A percentile compares a stretch with the other conserved stretches of the same genome.
Evolutionary conservation across 2,797 vertebrate species (phyloP).

Genomic region (Crenichthys baileyi): DNA sequence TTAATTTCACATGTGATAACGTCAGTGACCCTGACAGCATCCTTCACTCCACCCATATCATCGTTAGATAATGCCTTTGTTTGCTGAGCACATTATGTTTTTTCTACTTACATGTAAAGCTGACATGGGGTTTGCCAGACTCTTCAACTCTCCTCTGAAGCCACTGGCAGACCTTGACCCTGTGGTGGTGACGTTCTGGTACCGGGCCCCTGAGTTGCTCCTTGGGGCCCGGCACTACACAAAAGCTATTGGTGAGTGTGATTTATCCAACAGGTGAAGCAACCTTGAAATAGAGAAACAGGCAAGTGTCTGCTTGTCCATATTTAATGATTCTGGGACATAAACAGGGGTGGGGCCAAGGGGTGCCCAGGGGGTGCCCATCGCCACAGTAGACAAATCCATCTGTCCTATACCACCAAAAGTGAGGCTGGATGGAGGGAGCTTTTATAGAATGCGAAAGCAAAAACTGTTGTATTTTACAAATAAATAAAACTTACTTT

Average conservation of each 20-base stretch:
- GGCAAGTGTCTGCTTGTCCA: neutral
- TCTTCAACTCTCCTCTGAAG: slow-evolving; percentile 99
- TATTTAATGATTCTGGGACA: neutral
- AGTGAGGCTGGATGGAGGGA: no score
- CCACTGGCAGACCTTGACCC: slow-evolving; percentile 99
- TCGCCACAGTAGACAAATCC: neutral
- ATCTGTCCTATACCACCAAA: no score
- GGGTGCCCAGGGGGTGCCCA: neutral
- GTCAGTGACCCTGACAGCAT: slow-evolving; percentile 7
- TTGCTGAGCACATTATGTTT: slow-evolving; percentile 3
- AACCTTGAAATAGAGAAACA: neutral
- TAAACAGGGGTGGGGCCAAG: neutral
- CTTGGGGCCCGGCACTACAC: slow-evolving; percentile 97
- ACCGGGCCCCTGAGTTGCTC: slow-evolving; percentile 96
- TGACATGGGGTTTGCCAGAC: slow-evolving; percentile 98
- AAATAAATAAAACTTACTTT: no score
- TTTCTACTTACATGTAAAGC: slow-evolving; percentile 72
- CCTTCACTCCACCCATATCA: slow-evolving; percentile 11
- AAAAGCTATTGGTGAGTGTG: slow-evolving; percentile 94
- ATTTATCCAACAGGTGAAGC: neutral
- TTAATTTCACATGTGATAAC: neutral
- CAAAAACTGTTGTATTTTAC: no score
- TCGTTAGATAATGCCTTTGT: slow-evolving; percentile 13
- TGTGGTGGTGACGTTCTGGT: slow-evolving; percentile 99
- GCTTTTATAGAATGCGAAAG: no score